phyloP scores from a whole-genome alignment of 1,140 invertebrate species.

The Platorchestia sp. region DNA sequence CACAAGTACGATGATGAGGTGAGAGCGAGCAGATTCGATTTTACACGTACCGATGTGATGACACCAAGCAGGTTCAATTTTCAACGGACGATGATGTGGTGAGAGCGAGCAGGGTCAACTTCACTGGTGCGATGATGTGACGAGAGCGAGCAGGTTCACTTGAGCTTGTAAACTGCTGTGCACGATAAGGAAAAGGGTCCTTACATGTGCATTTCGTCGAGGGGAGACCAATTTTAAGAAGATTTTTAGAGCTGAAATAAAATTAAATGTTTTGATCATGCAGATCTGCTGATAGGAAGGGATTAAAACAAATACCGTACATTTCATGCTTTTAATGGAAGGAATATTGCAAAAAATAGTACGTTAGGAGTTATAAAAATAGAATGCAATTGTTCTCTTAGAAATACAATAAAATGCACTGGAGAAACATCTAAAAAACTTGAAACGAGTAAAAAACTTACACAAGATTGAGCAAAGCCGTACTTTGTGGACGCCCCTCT shows the following conservation, averaged over 20 bases:
- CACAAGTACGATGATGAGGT: too few species aligned
- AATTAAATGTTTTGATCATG: neutral
- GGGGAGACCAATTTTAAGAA: neutral
- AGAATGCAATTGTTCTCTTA: neutral
- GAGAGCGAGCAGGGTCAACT: too few species aligned
- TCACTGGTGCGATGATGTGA: neutral
- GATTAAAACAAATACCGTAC: neutral
- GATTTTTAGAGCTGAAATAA: neutral
- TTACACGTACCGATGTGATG: neutral
- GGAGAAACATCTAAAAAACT: neutral
- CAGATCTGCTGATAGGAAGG: neutral
- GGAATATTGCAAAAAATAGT: neutral
- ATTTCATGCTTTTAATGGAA: neutral
- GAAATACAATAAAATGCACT: neutral
- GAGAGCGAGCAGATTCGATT: neutral
- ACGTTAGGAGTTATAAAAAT: neutral
- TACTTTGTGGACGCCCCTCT: neutral
- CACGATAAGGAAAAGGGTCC: neutral
- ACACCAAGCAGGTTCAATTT: neutral
- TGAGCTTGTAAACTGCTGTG: neutral
- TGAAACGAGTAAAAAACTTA: neutral
- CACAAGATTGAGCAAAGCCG: neutral
- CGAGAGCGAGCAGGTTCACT: too few species aligned
- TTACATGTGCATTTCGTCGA: neutral
- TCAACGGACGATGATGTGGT: too few species aligned